Base-by-base conservation (phyloP, 2,888 invertebrate species). In the Lasioglossum villosulum region DNA sequence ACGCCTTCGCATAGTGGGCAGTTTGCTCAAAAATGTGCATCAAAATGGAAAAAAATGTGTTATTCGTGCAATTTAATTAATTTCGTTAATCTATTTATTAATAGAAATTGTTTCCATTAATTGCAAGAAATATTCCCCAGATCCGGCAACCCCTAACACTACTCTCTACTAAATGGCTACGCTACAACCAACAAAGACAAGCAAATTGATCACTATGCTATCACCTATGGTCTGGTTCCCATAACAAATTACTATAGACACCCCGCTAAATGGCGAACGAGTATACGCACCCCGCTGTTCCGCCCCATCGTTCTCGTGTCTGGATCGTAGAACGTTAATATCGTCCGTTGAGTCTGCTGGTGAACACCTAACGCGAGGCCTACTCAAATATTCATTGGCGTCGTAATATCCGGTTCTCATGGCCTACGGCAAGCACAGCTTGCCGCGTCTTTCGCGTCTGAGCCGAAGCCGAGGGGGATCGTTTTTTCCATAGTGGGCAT, bases 401-500 rank as follows among this genome's bases (percentile, higher is more conserved):
- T 16, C 52, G 77, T 78, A 86, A 84, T 80, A 86, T 80, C 74
- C 80, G 73, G 63, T 19, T 70, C 34, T 34, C 42, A 16, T 27
- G 45, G 19, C 14, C 75, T 48, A 19, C 78, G 34, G 82, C 42
- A 12, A 19, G 52, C 27, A 19, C 30, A n/a, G 45, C 6, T 39
- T 39, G 48, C 19, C 78, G 27, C 63, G 63, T 34, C 63, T 63
- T 34, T 19, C 52, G 39, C 52, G 39, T 66, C 66, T 66, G 66
- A 63, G 63, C 37, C 39, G 48, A 70, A 66, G 66, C 72, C 71
- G 56, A 37, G n/a, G 59, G 77, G 37, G 59, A 75, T 80, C 76
- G 75, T 80, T 73, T 82, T 77, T 85, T 75, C 83, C 59, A 71
- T 80, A 83, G 75, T n/a, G 84, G 74, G 82, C 83, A 86, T 86